Evolutionary conservation across 2,797 vertebrate genomes (phyloP), one percentile per base, ranked within the genome.

Genomic region (Acrocephalus scirpaceus): DNA sequence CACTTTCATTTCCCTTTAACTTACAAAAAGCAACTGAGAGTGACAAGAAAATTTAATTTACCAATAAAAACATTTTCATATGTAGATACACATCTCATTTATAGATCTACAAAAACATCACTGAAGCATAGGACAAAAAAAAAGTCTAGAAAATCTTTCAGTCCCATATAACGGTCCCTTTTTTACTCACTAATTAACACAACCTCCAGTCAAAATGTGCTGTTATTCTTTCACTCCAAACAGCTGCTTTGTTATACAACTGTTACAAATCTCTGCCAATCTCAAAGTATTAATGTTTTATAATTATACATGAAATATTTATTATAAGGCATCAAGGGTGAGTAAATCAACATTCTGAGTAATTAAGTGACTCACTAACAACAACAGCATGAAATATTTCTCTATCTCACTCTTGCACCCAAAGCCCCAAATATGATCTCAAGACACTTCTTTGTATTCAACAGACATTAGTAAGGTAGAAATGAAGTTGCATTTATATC

Each of bases 281-380:
- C 56, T 86, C 40, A 22, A 88, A 87, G n/a, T 72, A 92, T 69
- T 88, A 74, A 64, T 54, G 58, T 56, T 91, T 78, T 40, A 90
- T 90, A 96, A 95, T 71, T 82, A 76, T 34, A 92, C 17, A 32
- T 87, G 14, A 88, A 95, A 86, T 92, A 90, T 88, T 95, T 86
- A 95, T 85, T 79, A 75, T 7, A 66, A 66, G 13, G 44, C 65
- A 95, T 81, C 83, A 84, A 88, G n/a, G 6, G 11, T 36, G 51
- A 84, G 30, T 83, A 95, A 95, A 93, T 64, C 57, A 86, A 90
- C 72, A 86, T 64, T 74, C 18, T 76, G 64, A 77, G 67, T 74
- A 90, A 91, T 79, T 83, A 79, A 80, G 19, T 15, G 11, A 72
- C 77, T 88, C 56, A 27, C 42, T 86, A 94, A 61, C 26, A 88